phyloP scores from a whole-genome alignment of 1,140 invertebrate species.

The Drosophila paulistorum region DNA sequence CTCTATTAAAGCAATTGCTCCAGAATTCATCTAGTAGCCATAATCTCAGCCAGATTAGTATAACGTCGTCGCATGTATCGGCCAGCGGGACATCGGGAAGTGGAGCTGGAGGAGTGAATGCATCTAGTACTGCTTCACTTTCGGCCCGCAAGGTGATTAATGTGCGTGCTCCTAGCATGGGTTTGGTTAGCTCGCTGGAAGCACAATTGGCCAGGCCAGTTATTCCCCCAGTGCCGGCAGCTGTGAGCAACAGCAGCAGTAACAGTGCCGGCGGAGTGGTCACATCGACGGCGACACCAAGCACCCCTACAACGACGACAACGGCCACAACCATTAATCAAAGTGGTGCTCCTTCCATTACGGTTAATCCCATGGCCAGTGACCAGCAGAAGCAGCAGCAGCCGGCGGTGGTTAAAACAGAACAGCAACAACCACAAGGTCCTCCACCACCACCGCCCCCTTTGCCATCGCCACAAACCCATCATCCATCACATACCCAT shows the following conservation, averaged over 20 bases:
- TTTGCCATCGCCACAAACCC: constrained; percentile 10
- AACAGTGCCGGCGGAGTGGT: constrained; percentile 28
- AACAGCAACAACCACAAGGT: constrained; percentile 64
- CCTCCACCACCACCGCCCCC: constrained; percentile 42
- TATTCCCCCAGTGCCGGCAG: constrained; percentile 85
- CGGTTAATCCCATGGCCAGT: constrained; percentile 39
- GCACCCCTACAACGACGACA: constrained; percentile 21
- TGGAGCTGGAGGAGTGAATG: constrained; percentile 9
- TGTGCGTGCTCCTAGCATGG: constrained; percentile 86
- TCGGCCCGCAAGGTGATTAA: constrained; percentile 83
- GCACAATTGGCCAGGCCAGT: constrained; percentile 89
- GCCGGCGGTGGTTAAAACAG: constrained; percentile 5
- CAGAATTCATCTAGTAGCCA: constrained; percentile 91
- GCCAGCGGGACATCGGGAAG: background rate
- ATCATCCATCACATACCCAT: constrained; percentile 27
- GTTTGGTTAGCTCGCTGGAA: constrained; percentile 88
- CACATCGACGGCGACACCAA: constrained; percentile 74
- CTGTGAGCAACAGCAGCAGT: constrained; percentile 32
- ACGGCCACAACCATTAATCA: constrained; percentile 35
- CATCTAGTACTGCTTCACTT: constrained; percentile 72
- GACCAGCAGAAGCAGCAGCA: constrained; percentile 29
- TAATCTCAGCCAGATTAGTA: constrained; percentile 79
- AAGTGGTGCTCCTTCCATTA: constrained; percentile 74
- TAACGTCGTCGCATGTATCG: constrained; percentile 45
- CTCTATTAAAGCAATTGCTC: constrained; percentile 93